A percentile compares a stretch with the other conserved stretches of the same genome.
Evolutionary conservation across 2,113 vertebrate species (phyloP).

Genomic region (Glareola pratincola): DNA sequence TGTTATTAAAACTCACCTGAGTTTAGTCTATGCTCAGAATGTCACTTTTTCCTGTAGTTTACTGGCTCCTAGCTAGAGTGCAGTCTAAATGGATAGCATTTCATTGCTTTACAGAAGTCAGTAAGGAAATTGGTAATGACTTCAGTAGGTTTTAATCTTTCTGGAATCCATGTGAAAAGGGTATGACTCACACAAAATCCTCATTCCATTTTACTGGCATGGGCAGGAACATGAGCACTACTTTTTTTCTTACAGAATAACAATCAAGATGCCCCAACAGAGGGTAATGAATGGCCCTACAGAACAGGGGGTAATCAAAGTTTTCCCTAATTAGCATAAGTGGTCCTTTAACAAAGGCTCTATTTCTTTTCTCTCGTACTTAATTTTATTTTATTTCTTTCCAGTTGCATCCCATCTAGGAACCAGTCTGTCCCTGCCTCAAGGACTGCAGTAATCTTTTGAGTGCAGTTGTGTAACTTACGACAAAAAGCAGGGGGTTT

Average conservation of each 20-base stretch:
- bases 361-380: background rate
- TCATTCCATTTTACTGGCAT: background rate
- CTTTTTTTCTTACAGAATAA: background rate
- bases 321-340: background rate
- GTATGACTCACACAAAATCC: background rate
- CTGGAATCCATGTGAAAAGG: background rate
- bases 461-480: background rate
- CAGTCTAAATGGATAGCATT: background rate
- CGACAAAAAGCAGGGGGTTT: background rate
- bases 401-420: background rate
- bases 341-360: background rate
- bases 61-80: background rate
- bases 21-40: background rate
- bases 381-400: background rate
- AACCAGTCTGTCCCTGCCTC: background rate
- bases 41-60: background rate
- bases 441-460: background rate
- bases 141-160: background rate
- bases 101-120: background rate
- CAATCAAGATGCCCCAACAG: background rate
- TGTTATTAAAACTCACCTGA: background rate
- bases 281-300: background rate
- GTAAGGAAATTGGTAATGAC: background rate
- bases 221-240: background rate
- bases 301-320: background rate